A percentile compares a stretch with the other conserved stretches of the same genome.
Evolutionary conservation across 1,140 invertebrate species (phyloP).

Genomic region (Meloidogyne floridensis): DNA sequence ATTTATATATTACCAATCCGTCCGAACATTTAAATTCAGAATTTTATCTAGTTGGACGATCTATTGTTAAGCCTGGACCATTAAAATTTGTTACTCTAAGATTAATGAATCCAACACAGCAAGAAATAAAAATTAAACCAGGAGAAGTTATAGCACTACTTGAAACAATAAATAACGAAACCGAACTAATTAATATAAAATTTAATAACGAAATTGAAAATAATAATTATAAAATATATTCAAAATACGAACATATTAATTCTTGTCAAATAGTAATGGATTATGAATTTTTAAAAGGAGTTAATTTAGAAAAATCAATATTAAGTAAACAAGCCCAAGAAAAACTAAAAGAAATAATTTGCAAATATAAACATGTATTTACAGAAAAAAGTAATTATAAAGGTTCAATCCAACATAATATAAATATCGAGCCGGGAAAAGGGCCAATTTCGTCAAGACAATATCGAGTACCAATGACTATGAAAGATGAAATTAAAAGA

Average conservation of each 20-base stretch:
- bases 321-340: not conserved
- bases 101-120: constrained; percentile 9
- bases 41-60: constrained; percentile 17
- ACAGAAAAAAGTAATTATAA: constrained; percentile 21
- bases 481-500: constrained; percentile 19
- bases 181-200: constrained; percentile 9
- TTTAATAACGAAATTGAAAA: constrained; percentile 5
- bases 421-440: constrained; percentile 8
- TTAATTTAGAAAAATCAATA: constrained; percentile 1
- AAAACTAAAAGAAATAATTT: constrained; percentile 16
- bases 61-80: not conserved
- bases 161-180: not conserved
- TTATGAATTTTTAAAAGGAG: not conserved
- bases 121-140: constrained; percentile 9
- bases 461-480: constrained; percentile 16
- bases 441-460: not conserved
- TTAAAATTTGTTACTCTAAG: not conserved
- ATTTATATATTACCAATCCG: not conserved
- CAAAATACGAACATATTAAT: constrained; percentile 12
- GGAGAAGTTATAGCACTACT: constrained; percentile 12
- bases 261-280: not conserved
- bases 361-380: constrained; percentile 12
- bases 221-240: not conserved
- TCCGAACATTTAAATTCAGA: not conserved
- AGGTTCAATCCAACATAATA: constrained; percentile 10